Base-by-base conservation (phyloP, 2,113 vertebrate species). In the Tetrao urogallus region DNA sequence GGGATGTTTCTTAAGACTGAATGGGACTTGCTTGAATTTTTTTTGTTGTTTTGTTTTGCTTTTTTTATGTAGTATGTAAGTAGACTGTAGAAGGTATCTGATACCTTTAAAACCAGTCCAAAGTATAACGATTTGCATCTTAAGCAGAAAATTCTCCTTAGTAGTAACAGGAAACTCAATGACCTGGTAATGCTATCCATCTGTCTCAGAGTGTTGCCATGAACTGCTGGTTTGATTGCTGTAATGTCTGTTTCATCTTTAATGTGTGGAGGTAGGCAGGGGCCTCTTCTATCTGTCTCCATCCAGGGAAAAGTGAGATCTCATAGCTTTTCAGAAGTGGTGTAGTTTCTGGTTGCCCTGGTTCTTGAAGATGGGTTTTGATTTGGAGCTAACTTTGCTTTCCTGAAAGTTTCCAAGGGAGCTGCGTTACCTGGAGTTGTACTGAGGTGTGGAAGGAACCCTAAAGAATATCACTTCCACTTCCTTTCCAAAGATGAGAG, bases 101-200 rank as follows among this genome's bases (percentile, higher is more conserved):
- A 88, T 90, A 69, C 52, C 40, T 79, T 90, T 94, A 66, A 92
- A 94, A 90, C 48, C 70, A 94, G 72, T 54, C 88, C 75, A 84
- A 78, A 92, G 75, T 66, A 4, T 42, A 58, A 67, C 0, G 3
- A 82, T 92, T 90, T 88, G 65, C 92, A 86, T 90, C 70, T 69
- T 70, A 88, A 94, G 74, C 73, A 94, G 93, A 83, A 94, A 91
- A 85, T 52, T 92, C 57, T 87, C 74, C 76, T 84, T 93, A 82
- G 78, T 42, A 94, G 85, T 94, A 89, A 94, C 54, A 90, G 86
- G 84, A 96, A 93, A 88, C 92, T 94, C 83, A 86, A 65, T 96
- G 94, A 95, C 86, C 96, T 88, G 73, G 80, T 95, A 96, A 93
- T 64, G 79, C 52, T 91, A 91, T 94, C 96, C 79, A 58, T 95